phyloP scores from a whole-genome alignment of 1,140 invertebrate species.

The Stegodyphus dumicola region DNA sequence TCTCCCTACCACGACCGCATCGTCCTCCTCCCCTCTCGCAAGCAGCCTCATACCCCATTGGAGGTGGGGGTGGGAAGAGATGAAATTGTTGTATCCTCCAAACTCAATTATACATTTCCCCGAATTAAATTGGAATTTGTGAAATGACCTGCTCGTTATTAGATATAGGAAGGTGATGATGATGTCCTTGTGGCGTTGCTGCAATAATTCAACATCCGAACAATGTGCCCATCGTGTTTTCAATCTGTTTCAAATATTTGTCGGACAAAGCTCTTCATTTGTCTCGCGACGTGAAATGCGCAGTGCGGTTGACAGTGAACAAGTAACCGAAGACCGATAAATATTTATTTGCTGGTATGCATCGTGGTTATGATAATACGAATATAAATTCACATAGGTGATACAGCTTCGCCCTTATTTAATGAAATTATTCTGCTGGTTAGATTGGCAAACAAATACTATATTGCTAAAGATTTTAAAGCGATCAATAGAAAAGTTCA shows the following conservation, averaged over 20 bases:
- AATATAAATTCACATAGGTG: no score
- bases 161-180: constrained; percentile 7
- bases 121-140: constrained; percentile 34
- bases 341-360: not conserved
- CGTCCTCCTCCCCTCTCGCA: not conserved
- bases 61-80: not conserved
- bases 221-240: not conserved
- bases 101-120: constrained; percentile 29
- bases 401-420: no score
- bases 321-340: not conserved
- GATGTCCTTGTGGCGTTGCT: not conserved
- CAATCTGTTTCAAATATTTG: not conserved
- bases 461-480: no score
- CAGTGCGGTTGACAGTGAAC: not conserved
- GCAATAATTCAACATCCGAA: no score
- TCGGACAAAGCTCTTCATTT: no score
- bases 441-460: no score
- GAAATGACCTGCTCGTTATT: constrained; percentile 27
- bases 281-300: no score
- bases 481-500: no score
- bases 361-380: no score
- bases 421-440: no score
- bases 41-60: not conserved
- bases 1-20: no score
- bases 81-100: not conserved